Evolutionary conservation across 2,113 vertebrate genomes (phyloP), one percentile per base, ranked within the genome.

Genomic region (Gila orcuttii): DNA sequence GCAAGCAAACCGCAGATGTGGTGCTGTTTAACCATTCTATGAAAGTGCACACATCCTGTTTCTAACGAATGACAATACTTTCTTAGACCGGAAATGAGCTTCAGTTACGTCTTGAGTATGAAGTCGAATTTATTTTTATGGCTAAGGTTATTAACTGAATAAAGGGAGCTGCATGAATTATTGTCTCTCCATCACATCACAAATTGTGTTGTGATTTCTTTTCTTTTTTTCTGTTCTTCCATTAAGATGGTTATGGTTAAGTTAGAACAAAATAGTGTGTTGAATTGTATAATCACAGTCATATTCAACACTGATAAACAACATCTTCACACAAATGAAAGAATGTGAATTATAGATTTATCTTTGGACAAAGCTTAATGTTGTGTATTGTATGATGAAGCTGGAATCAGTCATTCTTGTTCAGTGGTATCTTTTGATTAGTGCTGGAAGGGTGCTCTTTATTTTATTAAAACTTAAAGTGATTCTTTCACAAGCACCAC

Each of bases 31-130:
- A 8, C n/a, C 73, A 75, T 3, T 17, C 17, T 68, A 4, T 50
- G 12, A 42, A 80, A 25, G 39, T 33, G 60, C 79, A 23, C 4
- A 23, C 60, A 68, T 81, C 79, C 79, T 81, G 79, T 82, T 82
- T 68, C 60, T 12, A 31, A 66, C 42, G 55, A 33, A 21, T 21
- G 4, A 3, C 4, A 9, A 4, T 6, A 1, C 25, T 10, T 21
- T 17, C 33, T 19, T 52, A 5, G 12, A 0, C 31, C 0, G 13
- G n/a, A 76, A 52, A 57, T 33, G 4, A 36, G 50, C 52, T 78
- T 57, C 4, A 57, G 17, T 21, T 33, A 21, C 10, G 8, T 45
- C 6, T 21, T 2, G 69, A 73, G 6, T 45, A 23, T 45, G 7
- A 52, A 31, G 7, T 55, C 52, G 0, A 0, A 28, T 39, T 39